Evolutionary conservation across 2,113 vertebrate species (phyloP).

Genomic region (Eupsittula cactorum): DNA sequence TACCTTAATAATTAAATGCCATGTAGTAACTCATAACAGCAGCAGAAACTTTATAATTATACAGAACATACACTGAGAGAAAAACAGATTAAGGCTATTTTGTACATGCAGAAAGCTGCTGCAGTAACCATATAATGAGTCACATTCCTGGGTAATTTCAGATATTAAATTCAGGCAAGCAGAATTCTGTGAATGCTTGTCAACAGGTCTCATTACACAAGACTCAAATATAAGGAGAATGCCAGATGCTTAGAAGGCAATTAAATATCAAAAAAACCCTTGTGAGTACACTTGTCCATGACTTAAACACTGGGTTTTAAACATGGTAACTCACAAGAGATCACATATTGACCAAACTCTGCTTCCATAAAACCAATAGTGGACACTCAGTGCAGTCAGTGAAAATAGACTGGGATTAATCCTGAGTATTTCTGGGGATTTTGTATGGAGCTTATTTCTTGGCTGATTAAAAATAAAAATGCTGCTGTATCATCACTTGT

Average conservation of each 20-base stretch:
- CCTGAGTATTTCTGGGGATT: neutral
- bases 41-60: neutral
- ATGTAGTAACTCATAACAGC: neutral
- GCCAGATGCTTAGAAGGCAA: neutral
- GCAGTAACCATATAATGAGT: neutral
- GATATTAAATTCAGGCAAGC: neutral
- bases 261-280: neutral
- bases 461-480: neutral
- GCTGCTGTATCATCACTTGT: neutral
- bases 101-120: neutral
- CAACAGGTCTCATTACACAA: neutral
- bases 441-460: neutral
- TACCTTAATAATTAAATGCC: neutral
- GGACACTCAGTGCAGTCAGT: neutral
- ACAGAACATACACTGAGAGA: rapidly evolving
- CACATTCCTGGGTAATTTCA: neutral
- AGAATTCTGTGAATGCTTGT: neutral
- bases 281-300: neutral
- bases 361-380: neutral
- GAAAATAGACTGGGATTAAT: neutral
- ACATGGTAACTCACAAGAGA: neutral
- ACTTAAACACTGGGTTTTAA: neutral
- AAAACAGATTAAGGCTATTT: neutral
- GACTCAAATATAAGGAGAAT: neutral
- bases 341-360: neutral